Conservation (phyloP, 2,797 vertebrate genomes). For the Characodon lateralis region DNA sequence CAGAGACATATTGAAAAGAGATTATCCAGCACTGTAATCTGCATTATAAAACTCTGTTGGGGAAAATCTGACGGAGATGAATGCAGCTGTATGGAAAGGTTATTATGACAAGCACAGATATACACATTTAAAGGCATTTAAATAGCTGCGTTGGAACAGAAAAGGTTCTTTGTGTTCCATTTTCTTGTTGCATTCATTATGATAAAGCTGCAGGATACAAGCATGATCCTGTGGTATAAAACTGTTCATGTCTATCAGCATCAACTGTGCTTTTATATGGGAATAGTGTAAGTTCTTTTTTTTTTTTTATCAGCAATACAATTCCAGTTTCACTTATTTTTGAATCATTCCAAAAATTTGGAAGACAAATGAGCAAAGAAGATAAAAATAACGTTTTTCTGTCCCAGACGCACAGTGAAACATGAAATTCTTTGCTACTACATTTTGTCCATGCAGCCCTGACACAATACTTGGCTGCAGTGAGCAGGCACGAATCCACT, state of each 20-base stretch:
- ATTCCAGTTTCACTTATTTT: neutral
- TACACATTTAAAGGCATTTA: slow-evolving; percentile 7
- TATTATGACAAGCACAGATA: neutral
- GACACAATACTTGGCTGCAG: slow-evolving; percentile 25
- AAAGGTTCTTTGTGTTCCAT: neutral
- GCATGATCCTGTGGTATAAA: neutral
- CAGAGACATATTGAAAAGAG: slow-evolving; percentile 53
- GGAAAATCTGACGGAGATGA: slow-evolving; percentile 36
- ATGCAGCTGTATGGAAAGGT: slow-evolving; percentile 28
- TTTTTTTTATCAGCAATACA: neutral
- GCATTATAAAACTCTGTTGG: slow-evolving; percentile 33
- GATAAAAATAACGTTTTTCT: neutral
- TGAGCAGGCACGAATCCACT: slow-evolving; percentile 30
- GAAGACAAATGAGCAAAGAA: neutral
- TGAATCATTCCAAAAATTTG: neutral
- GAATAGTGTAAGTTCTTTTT: neutral
- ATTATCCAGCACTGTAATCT: slow-evolving; percentile 54
- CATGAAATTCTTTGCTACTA: slow-evolving; percentile 18
- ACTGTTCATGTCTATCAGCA: neutral
- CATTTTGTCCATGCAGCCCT: slow-evolving; percentile 16
- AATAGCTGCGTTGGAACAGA: neutral
- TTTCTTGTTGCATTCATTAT: neutral
- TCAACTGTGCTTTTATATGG: neutral
- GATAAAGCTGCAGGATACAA: neutral
- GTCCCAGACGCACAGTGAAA: slow-evolving; percentile 12